phyloP scores from a whole-genome alignment of 2,888 invertebrate genomes.

The Eupithecia pulchellata region DNA sequence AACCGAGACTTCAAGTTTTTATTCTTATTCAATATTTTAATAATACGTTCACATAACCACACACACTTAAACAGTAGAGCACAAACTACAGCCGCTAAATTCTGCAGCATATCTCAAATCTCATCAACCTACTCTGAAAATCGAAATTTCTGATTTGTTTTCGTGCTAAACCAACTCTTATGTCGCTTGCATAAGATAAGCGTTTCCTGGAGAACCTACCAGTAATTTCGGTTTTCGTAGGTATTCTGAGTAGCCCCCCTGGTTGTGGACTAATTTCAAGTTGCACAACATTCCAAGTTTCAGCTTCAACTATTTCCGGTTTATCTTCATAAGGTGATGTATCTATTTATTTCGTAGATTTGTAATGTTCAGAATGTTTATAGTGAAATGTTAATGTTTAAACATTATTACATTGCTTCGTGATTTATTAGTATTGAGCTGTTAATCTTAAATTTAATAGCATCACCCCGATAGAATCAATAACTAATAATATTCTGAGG shows the following conservation, averaged over 20 bases:
- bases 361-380: too few species aligned
- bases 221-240: too few species aligned
- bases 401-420: too few species aligned
- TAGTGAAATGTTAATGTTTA: too few species aligned
- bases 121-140: too few species aligned
- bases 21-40: too few species aligned
- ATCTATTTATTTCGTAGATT: neutral
- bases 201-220: too few species aligned
- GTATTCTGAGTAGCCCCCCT: too few species aligned
- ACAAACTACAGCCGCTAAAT: neutral
- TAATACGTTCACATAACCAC: neutral
- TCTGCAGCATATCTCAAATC: neutral
- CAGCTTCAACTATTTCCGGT: conserved; percentile 8
- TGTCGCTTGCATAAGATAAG: too few species aligned
- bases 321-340: neutral
- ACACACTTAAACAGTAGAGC: neutral
- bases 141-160: too few species aligned
- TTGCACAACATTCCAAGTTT: conserved; percentile 9
- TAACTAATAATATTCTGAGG: neutral
- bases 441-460: neutral
- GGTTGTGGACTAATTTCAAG: neutral
- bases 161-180: too few species aligned
- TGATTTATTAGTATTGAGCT: neutral
- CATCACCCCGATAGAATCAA: neutral
- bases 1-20: neutral